phyloP scores from a whole-genome alignment of 2,113 vertebrate species.

The Pterocles gutturalis region DNA sequence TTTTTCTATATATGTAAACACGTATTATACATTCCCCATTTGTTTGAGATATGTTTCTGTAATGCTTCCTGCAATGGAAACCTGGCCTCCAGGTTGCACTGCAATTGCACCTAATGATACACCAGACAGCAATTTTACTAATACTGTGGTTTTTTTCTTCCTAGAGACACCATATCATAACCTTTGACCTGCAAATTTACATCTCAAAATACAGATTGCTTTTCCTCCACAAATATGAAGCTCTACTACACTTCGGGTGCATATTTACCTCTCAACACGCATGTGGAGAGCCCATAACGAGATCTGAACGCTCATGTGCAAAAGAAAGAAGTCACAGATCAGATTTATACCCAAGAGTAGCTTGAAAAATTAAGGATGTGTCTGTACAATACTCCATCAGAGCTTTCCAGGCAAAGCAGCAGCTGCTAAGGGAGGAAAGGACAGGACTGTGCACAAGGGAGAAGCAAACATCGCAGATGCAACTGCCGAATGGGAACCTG shows the following conservation, averaged over 20 bases:
- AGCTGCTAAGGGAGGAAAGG: background rate
- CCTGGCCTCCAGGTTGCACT: background rate
- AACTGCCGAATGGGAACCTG: background rate
- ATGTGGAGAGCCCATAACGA: background rate
- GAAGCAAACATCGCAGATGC: background rate
- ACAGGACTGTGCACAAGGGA: background rate
- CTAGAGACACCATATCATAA: background rate
- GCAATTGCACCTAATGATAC: no score
- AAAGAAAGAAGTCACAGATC: background rate
- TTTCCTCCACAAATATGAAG: background rate
- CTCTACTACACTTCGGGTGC: background rate
- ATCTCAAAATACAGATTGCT: background rate
- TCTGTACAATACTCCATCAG: background rate
- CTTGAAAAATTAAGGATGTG: background rate
- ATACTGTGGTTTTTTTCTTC: no score
- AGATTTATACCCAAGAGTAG: background rate
- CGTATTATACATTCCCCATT: background rate
- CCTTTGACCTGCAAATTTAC: background rate
- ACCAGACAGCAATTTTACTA: background rate
- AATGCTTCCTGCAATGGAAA: background rate
- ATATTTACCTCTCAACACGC: background rate
- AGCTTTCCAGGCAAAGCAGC: background rate
- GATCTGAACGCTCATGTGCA: background rate
- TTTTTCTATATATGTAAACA: background rate
- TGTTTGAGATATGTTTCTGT: background rate